Evolutionary conservation across 2,888 invertebrate species (phyloP).

Genomic region (Phrixothrix hirtus): DNA sequence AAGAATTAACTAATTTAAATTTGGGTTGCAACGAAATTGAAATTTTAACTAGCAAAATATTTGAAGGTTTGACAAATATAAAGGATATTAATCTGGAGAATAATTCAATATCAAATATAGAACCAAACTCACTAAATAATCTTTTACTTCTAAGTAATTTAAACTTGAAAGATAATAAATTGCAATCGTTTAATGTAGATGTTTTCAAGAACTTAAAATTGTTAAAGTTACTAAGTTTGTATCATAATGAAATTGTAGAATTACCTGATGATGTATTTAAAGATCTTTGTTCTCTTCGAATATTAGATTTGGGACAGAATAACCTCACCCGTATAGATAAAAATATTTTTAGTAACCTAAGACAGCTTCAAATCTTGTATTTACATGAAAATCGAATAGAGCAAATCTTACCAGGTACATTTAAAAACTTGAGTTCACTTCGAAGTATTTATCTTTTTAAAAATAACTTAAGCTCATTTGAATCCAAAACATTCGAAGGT

Average conservation of each 20-base stretch:
- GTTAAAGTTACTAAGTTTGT: not conserved
- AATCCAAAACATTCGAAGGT: slow-evolving; percentile 1
- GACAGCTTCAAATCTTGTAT: not conserved
- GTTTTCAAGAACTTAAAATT: not conserved
- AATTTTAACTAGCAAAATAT: not conserved
- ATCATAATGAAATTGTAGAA: not conserved
- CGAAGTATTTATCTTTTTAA: not conserved
- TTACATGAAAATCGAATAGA: not conserved
- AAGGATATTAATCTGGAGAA: too few species aligned
- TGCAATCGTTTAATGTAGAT: not conserved
- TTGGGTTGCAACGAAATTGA: slow-evolving; percentile 1
- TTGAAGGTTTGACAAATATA: slow-evolving; percentile 1
- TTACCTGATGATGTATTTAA: slow-evolving; percentile 1
- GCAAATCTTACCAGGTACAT: not conserved
- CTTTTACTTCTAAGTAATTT: not conserved
- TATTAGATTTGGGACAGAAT: slow-evolving; percentile 4
- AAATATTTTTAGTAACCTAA: not conserved
- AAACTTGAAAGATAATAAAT: not conserved
- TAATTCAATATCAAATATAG: too few species aligned
- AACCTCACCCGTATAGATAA: not conserved
- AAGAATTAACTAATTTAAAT: not conserved
- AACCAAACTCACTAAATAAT: slow-evolving; percentile 1
- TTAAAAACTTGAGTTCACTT: not conserved
- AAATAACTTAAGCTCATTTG: not conserved
- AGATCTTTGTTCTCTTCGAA: not conserved